These are phyloP conservation scores for Pseudomyrmex sp. DNA, from an alignment of 1,140 invertebrate genomes.

Conservation along the genomic window DNA sequence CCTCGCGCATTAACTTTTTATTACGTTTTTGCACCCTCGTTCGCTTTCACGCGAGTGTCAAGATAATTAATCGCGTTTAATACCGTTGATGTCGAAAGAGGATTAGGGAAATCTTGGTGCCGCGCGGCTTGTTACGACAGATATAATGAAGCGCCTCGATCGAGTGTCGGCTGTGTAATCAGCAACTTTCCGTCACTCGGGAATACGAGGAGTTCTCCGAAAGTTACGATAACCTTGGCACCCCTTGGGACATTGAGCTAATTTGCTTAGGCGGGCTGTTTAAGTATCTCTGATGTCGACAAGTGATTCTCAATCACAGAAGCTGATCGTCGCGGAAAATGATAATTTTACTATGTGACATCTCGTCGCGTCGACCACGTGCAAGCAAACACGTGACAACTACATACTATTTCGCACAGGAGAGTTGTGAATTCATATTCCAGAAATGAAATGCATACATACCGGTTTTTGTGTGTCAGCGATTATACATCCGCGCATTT, in stretches of 20 bases:
- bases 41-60: slow-evolving; percentile 36
- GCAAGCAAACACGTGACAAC: background rate
- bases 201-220: slow-evolving; percentile 36
- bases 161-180: slow-evolving; percentile 50
- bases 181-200: slow-evolving; percentile 51
- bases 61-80: slow-evolving; percentile 55
- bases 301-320: slow-evolving; percentile 40
- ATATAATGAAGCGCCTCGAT: slow-evolving; percentile 52
- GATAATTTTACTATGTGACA: slow-evolving; percentile 7
- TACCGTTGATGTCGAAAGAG: slow-evolving; percentile 51
- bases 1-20: slow-evolving; percentile 27
- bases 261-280: slow-evolving; percentile 49
- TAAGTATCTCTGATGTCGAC: slow-evolving; percentile 39
- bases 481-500: background rate
- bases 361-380: background rate
- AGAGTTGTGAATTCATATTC: too few species aligned
- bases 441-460: too few species aligned
- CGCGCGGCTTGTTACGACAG: slow-evolving; percentile 39
- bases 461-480: background rate
- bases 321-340: slow-evolving; percentile 15
- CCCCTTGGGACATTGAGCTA: slow-evolving; percentile 22
- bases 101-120: slow-evolving; percentile 42
- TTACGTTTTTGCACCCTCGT: background rate
- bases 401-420: background rate
- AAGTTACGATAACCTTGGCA: slow-evolving; percentile 45